Base-by-base conservation (phyloP, 2,113 vertebrate species). In the Dissostichus mawsoni region DNA sequence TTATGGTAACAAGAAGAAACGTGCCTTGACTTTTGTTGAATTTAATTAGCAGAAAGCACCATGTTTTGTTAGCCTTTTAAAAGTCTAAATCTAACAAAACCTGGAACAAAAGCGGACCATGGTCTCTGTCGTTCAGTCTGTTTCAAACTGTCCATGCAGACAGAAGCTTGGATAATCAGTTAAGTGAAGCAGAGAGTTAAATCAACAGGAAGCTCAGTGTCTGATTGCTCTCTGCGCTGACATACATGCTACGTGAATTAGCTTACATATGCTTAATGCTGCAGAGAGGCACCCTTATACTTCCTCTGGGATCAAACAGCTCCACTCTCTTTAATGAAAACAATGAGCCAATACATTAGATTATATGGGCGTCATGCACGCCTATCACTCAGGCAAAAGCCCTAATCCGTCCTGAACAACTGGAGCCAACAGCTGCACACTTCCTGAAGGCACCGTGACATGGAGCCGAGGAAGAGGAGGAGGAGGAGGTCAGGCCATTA, bases 301-400 rank as follows among this genome's bases (percentile, higher is more conserved):
- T 72, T 58, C 82, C 78, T 56, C 59, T 8, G 81, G 86, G 87
- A 92, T 88, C 81, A 80, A 85, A 85, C 76, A 50, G 66, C 48
- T 52, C 90, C 33, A 92, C 91, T 93, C 90, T 93, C 87, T 90
- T 88, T 91, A 93, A 94, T 92, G 89, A 94, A 92, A 89, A 90
- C 88, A 93, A 93, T 85, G 88, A 90, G 84, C 73, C 90, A 87
- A 82, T 82, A 70, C 87, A 89, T 86, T 86, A 85, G 80, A 90
- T 90, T 90, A 87, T 61, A 80, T 68, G 87, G 77, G 85, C 69
- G 88, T 84, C 90, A 83, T 63, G 86, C 41, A 62, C 48, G 75
- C 64, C 83, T 87, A 89, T 93, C 91, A 91, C 90, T 94, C 91
- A 90, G 70, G 9, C 83, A 76, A 86, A 86, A 11, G 70, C 89